Evolutionary conservation across 1,140 invertebrate genomes (phyloP).

Genomic region (Cataglyphis hispanica): DNA sequence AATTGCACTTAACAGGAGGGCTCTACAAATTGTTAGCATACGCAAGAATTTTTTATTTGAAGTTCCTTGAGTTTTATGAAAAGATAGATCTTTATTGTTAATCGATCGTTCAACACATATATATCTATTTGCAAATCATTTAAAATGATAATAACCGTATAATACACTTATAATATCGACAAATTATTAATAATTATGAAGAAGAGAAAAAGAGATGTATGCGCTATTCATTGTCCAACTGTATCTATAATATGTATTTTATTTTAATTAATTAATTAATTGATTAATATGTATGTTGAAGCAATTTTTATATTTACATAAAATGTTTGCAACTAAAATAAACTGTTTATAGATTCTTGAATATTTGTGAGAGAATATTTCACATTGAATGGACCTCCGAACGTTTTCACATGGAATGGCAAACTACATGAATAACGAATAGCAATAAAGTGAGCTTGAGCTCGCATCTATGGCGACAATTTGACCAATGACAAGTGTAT

Average conservation of each 20-base stretch:
- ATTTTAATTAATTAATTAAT: slow-evolving; percentile 24
- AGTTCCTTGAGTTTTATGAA: slow-evolving; percentile 56
- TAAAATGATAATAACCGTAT: background rate
- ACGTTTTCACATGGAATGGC: background rate
- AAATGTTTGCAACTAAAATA: background rate
- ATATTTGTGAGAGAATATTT: slow-evolving; percentile 21
- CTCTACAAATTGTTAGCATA: slow-evolving; percentile 54
- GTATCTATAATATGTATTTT: background rate
- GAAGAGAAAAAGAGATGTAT: background rate
- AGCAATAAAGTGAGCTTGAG: slow-evolving; percentile 1
- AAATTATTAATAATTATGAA: background rate
- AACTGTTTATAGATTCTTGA: background rate
- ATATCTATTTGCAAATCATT: slow-evolving; percentile 20
- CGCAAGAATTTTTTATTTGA: slow-evolving; percentile 31
- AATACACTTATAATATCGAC: background rate
- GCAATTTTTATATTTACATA: no score
- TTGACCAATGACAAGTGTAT: slow-evolving; percentile 13
- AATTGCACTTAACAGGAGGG: slow-evolving; percentile 44
- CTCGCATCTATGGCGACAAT: slow-evolving; percentile 23
- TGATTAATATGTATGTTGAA: no score
- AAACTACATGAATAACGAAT: slow-evolving; percentile 19
- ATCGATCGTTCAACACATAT: background rate
- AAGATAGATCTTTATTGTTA: slow-evolving; percentile 44
- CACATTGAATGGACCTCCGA: background rate
- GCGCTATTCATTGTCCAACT: background rate